Evolutionary conservation across 1,140 invertebrate species (phyloP), one percentile per base, ranked within the genome.

Genomic region (Nasonia longicornis): DNA sequence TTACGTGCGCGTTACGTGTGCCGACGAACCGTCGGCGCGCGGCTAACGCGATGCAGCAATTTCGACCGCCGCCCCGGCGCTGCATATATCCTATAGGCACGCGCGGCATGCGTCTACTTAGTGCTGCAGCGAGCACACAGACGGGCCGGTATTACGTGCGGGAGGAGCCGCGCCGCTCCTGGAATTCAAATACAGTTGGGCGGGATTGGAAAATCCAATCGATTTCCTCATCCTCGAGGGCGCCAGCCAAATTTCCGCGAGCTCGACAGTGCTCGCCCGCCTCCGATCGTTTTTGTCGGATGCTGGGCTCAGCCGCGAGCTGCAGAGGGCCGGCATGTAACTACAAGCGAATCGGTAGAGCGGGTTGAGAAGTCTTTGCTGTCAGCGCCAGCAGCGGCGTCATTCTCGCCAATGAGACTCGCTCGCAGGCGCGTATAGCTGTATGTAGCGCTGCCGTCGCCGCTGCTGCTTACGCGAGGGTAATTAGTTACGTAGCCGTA

Each of bases 181-280:
- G 84, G 84, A 88, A 87, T 88, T 87, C 85, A 86, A 88, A 88
- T 86, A 88, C 86, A 87, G 85, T 85, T 83, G 75, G 77, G 58
- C 84, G 86, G 87, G 86, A 89, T 89, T 88, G 87, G 87, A 88
- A 88, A 89, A 89, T 89, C 86, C 84, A 80, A 88, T 88, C 87
- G 86, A 87, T 88, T 85, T 80, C 79, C 82, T 77, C 63, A 58
- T 77, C 75, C 82, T 81, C 85, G 58, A 35, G 3, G 31, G 31
- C 31, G 31, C 26, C 26, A 26, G 26, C 26, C 26, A 26, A 26
- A 26, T 26, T 26, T 26, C 26, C 26, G 26, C 26, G 26, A 26
- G 26, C 26, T 26, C 26, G 26, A 1, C 26, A 26, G 1, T 26
- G 26, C 26, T 26, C 26, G 26, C 26, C 26, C 26, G 26, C 26